These are phyloP conservation scores for Molorchus minor DNA, from an alignment of 2,888 invertebrate species.

Conservation along the genomic window DNA sequence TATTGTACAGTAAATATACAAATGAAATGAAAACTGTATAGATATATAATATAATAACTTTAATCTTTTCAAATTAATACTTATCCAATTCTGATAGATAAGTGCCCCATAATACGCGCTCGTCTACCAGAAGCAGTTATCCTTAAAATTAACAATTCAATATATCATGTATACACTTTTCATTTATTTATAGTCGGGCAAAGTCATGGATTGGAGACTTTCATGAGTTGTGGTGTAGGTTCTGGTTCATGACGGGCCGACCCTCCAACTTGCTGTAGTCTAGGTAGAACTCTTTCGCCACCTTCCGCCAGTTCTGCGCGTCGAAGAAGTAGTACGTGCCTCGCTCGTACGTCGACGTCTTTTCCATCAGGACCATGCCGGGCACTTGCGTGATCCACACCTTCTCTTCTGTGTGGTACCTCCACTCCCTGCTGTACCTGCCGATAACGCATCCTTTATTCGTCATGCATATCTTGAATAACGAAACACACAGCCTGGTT, in stretches of 20 bases:
- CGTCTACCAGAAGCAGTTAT: conserved; percentile 45
- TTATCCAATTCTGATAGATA: conserved; percentile 56
- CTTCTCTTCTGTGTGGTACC: conserved; percentile 99
- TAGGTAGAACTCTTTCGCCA: conserved; percentile 96
- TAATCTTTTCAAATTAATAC: conserved; percentile 58
- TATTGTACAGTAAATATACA: conserved; percentile 62
- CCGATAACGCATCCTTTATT: conserved; percentile 24
- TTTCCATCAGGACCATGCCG: conserved; percentile 92
- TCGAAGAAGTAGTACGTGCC: conserved; percentile 99
- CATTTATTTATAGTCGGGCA: conserved; percentile 58
- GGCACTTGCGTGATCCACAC: conserved; percentile 99
- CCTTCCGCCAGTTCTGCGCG: conserved; percentile 97
- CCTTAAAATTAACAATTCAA: conserved; percentile 45
- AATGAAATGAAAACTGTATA: conserved; percentile 64
- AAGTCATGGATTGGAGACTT: conserved; percentile 53
- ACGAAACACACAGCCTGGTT: no score
- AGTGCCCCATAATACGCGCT: conserved; percentile 42
- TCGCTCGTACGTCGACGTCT: conserved; percentile 95
- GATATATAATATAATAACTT: conserved; percentile 53
- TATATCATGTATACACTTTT: conserved; percentile 61
- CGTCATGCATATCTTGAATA: no score
- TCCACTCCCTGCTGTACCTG: conserved; percentile 98
- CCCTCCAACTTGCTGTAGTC: conserved; percentile 99
- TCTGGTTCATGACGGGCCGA: conserved; percentile 79
- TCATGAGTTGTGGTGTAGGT: conserved; percentile 52